Conservation (phyloP, 2,113 vertebrate genomes). For the Rhynchomys soricoides region DNA sequence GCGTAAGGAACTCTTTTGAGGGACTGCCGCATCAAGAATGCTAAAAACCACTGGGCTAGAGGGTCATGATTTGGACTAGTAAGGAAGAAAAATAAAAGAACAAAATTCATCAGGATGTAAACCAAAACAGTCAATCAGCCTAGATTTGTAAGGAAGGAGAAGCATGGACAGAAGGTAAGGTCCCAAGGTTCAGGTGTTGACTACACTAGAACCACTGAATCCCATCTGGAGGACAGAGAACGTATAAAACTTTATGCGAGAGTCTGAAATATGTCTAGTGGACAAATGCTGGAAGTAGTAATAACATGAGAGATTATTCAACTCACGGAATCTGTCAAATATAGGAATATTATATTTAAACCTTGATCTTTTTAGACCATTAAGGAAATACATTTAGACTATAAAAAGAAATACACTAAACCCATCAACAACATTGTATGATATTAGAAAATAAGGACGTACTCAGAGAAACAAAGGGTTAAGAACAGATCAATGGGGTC, state of each 20-base stretch:
- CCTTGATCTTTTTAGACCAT: neutral
- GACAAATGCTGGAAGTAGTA: neutral
- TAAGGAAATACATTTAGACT: no score
- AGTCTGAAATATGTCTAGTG: neutral
- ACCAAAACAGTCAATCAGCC: neutral
- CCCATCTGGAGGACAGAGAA: neutral
- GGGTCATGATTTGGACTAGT: neutral
- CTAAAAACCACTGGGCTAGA: neutral
- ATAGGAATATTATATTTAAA: neutral
- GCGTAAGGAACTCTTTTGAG: neutral
- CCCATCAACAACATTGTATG: neutral
- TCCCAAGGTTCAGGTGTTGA: neutral
- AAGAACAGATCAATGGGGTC: neutral
- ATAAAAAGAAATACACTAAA: neutral
- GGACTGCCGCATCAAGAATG: neutral
- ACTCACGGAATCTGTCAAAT: neutral
- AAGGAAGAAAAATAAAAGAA: neutral
- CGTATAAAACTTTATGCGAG: neutral
- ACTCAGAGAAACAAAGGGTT: neutral
- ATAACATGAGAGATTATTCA: neutral
- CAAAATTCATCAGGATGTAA: neutral
- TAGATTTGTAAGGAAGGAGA: neutral
- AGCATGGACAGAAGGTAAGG: neutral
- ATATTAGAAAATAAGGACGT: neutral
- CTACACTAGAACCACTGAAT: neutral